Evolutionary conservation across 2,113 vertebrate species (phyloP).

Genomic region (Ailuropoda melanoleuca): DNA sequence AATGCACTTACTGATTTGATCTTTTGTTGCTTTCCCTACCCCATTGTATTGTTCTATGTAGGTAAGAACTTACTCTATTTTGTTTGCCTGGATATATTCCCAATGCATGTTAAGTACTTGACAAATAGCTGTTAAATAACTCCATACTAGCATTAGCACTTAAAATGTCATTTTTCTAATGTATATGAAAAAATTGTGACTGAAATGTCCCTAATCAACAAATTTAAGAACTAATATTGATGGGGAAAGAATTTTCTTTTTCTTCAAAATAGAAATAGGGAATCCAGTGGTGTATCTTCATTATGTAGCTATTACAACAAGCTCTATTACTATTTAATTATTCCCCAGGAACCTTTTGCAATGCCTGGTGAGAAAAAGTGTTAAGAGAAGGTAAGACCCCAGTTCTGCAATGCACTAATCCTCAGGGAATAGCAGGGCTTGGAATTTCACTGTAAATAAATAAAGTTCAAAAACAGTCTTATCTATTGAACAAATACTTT

Average conservation of each 20-base stretch:
- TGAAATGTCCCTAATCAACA: not conserved
- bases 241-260: not conserved
- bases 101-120: not conserved
- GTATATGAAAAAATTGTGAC: not conserved
- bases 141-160: not conserved
- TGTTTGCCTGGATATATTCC: not conserved
- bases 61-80: not conserved
- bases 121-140: not conserved
- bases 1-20: not conserved
- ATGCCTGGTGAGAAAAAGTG: not conserved
- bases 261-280: not conserved
- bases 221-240: not conserved
- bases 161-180: not conserved
- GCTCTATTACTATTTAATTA: conserved; percentile 12
- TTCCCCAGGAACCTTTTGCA: not conserved
- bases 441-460: not conserved
- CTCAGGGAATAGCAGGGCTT: not conserved
- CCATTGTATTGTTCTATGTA: not conserved
- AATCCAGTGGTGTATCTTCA: not conserved
- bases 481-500: not conserved
- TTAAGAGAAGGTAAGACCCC: not conserved
- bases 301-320: not conserved
- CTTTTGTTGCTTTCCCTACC: not conserved
- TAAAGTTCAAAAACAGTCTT: not conserved
- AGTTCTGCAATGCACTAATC: not conserved